phyloP scores from a whole-genome alignment of 2,888 invertebrate species.

The Dione juno region DNA sequence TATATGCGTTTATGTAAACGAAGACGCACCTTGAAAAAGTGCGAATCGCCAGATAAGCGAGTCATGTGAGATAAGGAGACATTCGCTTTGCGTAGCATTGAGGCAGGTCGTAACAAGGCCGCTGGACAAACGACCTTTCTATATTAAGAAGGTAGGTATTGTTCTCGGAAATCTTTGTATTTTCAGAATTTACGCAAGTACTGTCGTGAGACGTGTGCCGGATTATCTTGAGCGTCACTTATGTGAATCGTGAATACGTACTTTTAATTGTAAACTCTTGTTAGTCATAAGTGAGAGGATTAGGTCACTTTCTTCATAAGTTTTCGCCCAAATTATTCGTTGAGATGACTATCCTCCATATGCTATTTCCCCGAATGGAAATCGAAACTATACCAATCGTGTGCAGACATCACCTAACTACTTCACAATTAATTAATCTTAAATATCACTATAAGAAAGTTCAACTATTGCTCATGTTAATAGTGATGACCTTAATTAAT shows the following conservation, averaged over 20 bases:
- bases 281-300: too few species aligned
- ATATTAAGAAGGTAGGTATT: background rate
- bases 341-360: too few species aligned
- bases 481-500: too few species aligned
- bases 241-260: background rate
- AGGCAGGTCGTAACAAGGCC: constrained; percentile 42
- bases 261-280: background rate
- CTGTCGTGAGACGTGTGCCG: background rate
- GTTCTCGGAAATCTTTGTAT: constrained; percentile 3
- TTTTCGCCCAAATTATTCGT: too few species aligned
- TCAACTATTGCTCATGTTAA: too few species aligned
- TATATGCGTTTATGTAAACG: constrained; percentile 7
- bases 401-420: too few species aligned
- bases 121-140: constrained; percentile 18
- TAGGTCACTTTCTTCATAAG: too few species aligned
- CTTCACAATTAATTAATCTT: too few species aligned
- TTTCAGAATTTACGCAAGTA: background rate
- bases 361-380: too few species aligned
- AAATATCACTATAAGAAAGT: too few species aligned
- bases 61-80: constrained; percentile 40
- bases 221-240: constrained; percentile 4
- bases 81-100: constrained; percentile 39
- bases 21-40: constrained; percentile 30
- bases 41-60: constrained; percentile 39
- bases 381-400: too few species aligned